These are phyloP conservation scores for Globodera ellingtonae DNA, from an alignment of 1,140 invertebrate genomes.

Conservation along the genomic window DNA sequence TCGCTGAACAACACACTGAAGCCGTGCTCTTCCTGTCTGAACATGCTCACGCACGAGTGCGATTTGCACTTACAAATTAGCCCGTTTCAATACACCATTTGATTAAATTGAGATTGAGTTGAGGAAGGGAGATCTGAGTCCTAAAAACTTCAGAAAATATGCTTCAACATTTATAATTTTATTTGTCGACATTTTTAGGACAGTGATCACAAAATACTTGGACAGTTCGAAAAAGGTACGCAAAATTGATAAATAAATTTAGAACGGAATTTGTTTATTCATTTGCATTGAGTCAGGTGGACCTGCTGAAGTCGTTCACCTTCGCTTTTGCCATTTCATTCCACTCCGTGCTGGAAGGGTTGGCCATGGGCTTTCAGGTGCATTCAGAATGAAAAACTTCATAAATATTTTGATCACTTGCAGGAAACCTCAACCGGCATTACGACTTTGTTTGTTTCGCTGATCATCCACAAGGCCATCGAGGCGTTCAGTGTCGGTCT, in stretches of 20 bases:
- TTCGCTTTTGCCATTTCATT: constrained; percentile 65
- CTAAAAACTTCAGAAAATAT: background rate
- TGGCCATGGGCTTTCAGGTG: constrained; percentile 60
- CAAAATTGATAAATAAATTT: constrained; percentile 20
- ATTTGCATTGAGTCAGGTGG: constrained; percentile 37
- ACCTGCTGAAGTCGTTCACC: constrained; percentile 59
- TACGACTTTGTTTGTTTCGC: constrained; percentile 59
- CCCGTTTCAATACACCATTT: constrained; percentile 15
- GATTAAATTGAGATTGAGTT: background rate
- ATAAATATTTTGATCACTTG: constrained; percentile 14
- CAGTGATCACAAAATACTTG: constrained; percentile 22
- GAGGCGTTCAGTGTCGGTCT: constrained; percentile 63
- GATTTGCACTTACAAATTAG: constrained; percentile 5
- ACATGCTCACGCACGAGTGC: constrained; percentile 53
- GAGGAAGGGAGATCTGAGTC: no score
- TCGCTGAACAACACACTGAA: constrained; percentile 17
- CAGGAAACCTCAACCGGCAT: constrained; percentile 55
- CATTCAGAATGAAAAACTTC: constrained; percentile 3
- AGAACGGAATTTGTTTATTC: background rate
- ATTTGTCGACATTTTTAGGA: background rate
- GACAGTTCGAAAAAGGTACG: constrained; percentile 20
- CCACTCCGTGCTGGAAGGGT: constrained; percentile 63
- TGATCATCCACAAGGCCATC: constrained; percentile 61
- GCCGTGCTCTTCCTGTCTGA: constrained; percentile 24
- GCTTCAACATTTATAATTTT: background rate